A percentile compares a stretch with the other conserved stretches of the same genome.
Evolutionary conservation across 2,888 invertebrate species (phyloP).

Genomic region (Tromatobia lineatoria): DNA sequence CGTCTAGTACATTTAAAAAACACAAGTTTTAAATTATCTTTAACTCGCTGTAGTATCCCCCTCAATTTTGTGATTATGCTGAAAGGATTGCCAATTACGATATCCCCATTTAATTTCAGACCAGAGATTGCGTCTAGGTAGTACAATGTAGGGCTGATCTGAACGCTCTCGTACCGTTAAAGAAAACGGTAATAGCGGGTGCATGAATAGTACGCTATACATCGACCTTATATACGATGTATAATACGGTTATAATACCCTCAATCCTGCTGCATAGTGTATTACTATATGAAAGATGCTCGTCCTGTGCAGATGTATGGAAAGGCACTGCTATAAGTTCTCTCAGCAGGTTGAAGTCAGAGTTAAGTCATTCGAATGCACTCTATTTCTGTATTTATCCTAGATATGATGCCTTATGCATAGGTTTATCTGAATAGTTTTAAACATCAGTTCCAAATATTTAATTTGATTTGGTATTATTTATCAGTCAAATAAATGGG

Average conservation of each 20-base stretch:
- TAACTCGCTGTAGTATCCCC: background rate
- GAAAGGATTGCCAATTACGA: conserved; percentile 12
- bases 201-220: conserved; percentile 14
- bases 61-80: background rate
- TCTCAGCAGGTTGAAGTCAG: background rate
- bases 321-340: conserved; percentile 8
- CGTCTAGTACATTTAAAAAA: too few relatives aligned
- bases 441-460: too few relatives aligned
- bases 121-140: conserved; percentile 24
- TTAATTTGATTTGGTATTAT: too few relatives aligned
- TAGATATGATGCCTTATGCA: too few relatives aligned
- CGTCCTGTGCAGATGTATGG: conserved; percentile 4
- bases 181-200: conserved; percentile 61
- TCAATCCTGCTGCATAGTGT: conserved; percentile 33
- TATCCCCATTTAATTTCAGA: conserved; percentile 24
- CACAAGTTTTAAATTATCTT: background rate
- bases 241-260: conserved; percentile 58
- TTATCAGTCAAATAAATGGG: too few relatives aligned
- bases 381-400: too few relatives aligned
- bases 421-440: too few relatives aligned
- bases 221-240: conserved; percentile 19
- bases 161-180: conserved; percentile 63
- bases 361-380: background rate
- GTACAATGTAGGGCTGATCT: conserved; percentile 33
- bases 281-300: conserved; percentile 32